Conservation (phyloP, 2,113 vertebrate genomes). For the Laterallus jamaicensis region DNA sequence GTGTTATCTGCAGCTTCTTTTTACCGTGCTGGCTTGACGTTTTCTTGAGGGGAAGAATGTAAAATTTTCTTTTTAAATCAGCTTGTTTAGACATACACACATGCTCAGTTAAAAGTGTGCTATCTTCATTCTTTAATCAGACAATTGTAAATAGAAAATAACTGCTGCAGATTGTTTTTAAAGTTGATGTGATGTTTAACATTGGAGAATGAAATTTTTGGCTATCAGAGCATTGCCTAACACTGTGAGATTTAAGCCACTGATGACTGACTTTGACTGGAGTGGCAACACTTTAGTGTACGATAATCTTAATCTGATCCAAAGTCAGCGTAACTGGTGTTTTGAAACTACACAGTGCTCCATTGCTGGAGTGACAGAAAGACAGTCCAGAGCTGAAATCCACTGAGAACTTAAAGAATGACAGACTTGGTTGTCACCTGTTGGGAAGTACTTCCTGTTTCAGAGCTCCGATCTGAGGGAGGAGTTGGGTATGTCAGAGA, state of each 20-base stretch:
- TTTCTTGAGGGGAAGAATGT: not conserved
- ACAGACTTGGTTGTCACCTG: not conserved
- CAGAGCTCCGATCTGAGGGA: not conserved
- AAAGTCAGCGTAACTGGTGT: not conserved
- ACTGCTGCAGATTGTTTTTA: not conserved
- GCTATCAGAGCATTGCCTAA: not conserved
- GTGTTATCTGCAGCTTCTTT: not conserved
- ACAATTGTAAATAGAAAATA: not conserved
- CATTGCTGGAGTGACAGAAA: not conserved
- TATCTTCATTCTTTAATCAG: not conserved
- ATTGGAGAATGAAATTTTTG: not conserved
- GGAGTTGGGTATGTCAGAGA: not conserved
- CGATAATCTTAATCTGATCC: not conserved
- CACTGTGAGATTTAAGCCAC: not conserved
- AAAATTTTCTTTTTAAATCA: not conserved
- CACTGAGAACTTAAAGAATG: not conserved
- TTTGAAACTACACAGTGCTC: not conserved
- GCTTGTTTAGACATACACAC: not conserved
- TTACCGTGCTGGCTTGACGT: not conserved
- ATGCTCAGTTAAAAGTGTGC: not conserved
- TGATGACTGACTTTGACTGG: not conserved
- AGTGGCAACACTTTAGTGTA: not conserved
- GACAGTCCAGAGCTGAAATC: not conserved
- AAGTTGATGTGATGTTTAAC: not conserved
- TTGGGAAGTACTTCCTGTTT: not conserved